A percentile compares a stretch with the other conserved stretches of the same genome.
Evolutionary conservation across 1,140 invertebrate genomes (phyloP).

Genomic region (Adoxophyes honmai): DNA sequence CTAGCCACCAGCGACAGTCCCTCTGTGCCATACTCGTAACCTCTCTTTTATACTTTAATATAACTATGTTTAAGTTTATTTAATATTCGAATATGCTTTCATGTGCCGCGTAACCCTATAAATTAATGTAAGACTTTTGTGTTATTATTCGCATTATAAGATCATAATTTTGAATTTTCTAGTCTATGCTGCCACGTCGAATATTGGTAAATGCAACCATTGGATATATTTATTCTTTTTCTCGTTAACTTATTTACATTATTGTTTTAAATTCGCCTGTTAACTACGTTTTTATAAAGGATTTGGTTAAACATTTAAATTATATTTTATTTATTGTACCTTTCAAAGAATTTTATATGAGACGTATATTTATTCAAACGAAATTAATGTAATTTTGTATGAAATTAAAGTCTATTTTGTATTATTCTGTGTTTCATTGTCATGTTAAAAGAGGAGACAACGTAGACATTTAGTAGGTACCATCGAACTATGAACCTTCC

Average conservation of each 20-base stretch:
- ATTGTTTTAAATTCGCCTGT: not conserved
- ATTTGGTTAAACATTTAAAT: conserved; percentile 4
- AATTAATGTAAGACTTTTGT: conserved; percentile 48
- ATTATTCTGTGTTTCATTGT: not conserved
- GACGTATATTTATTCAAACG: conserved; percentile 16
- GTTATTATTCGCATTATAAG: conserved; percentile 38
- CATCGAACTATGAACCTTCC: no score
- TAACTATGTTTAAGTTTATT: conserved; percentile 39
- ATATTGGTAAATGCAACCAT: conserved; percentile 38
- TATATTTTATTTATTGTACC: not conserved
- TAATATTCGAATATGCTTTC: conserved; percentile 63
- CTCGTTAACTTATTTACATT: conserved; percentile 28
- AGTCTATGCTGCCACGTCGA: conserved; percentile 29
- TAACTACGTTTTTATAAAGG: conserved; percentile 1
- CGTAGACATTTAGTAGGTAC: no score
- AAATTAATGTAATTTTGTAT: conserved; percentile 16
- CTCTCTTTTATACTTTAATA: conserved; percentile 41
- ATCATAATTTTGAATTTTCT: conserved; percentile 30
- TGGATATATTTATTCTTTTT: conserved; percentile 41
- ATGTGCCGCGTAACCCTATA: conserved; percentile 57
- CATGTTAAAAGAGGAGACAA: no score
- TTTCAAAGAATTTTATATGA: conserved; percentile 15
- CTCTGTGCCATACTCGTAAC: conserved; percentile 70
- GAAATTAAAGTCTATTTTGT: conserved; percentile 17
- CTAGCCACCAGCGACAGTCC: conserved; percentile 48